A percentile compares a stretch with the other conserved stretches of the same genome.
These are phyloP conservation scores for Scaptomyza reducta DNA, from an alignment of 2,888 invertebrate genomes.

Conservation along the genomic window DNA sequence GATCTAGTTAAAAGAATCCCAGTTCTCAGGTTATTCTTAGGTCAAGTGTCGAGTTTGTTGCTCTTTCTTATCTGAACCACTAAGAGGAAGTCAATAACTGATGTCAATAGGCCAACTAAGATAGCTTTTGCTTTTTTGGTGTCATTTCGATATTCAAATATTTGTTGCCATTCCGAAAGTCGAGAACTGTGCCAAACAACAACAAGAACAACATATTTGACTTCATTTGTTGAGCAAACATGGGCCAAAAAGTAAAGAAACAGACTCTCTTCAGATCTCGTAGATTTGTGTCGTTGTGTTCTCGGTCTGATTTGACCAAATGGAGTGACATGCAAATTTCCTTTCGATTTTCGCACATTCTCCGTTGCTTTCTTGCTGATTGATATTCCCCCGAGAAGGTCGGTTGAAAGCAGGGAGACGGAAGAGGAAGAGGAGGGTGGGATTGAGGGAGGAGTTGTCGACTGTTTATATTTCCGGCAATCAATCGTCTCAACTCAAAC, in stretches of 20 bases:
- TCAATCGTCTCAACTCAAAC: conserved; percentile 65
- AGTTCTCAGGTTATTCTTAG: conserved; percentile 23
- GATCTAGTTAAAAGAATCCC: conserved; percentile 23
- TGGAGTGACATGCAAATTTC: conserved; percentile 77
- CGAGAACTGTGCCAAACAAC: conserved; percentile 57
- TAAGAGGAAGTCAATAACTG: conserved; percentile 59
- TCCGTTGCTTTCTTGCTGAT: conserved; percentile 50
- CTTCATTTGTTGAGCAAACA: conserved; percentile 70
- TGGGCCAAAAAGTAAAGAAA: conserved; percentile 24
- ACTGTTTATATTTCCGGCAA: conserved; percentile 75
- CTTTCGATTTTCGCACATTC: conserved; percentile 75
- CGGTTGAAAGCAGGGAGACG: conserved; percentile 20
- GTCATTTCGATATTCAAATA: conserved; percentile 67
- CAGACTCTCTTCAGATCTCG: conserved; percentile 31
- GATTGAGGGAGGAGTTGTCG: conserved; percentile 47
- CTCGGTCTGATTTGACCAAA: conserved; percentile 52
- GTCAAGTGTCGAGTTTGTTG: conserved; percentile 53
- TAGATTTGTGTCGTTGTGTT: conserved; percentile 53
- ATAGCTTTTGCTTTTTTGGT: conserved; percentile 37
- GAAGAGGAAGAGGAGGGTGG: conserved; percentile 1
- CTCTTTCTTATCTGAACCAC: conserved; percentile 58
- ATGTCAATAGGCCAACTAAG: conserved; percentile 35
- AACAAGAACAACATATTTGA: conserved; percentile 24
- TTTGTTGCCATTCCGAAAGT: conserved; percentile 58
- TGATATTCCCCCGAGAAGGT: conserved; percentile 50